These are phyloP conservation scores for Cottus gobio DNA, from an alignment of 2,113 vertebrate genomes.

Conservation along the genomic window DNA sequence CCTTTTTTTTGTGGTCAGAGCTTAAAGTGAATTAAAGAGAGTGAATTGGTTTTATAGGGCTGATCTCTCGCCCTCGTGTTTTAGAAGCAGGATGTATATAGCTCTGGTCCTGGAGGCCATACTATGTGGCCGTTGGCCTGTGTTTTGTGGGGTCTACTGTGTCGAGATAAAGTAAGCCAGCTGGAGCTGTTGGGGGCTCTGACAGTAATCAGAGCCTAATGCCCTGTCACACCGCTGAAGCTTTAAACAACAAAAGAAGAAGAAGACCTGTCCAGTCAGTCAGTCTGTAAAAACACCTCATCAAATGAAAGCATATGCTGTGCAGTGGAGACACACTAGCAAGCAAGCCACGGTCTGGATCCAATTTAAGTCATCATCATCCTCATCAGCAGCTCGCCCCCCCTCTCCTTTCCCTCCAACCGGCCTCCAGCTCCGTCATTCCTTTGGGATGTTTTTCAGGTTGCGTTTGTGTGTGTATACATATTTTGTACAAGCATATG, in stretches of 20 bases:
- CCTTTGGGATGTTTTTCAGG: constrained; percentile 40
- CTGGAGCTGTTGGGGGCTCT: constrained; percentile 43
- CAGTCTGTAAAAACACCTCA: constrained; percentile 73
- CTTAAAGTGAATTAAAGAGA: not conserved
- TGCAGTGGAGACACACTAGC: constrained; percentile 44
- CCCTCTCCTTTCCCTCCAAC: not conserved
- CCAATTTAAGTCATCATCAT: constrained; percentile 79
- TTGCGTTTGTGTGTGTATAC: not conserved
- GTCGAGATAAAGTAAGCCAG: constrained; percentile 30
- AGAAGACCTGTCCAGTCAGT: constrained; percentile 61
- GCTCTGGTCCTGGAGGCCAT: constrained; percentile 21
- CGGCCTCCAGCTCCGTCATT: constrained; percentile 23
- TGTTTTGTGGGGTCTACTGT: constrained; percentile 30
- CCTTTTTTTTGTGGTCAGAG: constrained; percentile 11
- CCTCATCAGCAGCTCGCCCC: constrained; percentile 58
- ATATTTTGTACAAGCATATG: not conserved
- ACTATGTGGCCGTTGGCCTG: constrained; percentile 8
- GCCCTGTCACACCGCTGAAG: constrained; percentile 58
- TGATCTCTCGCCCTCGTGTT: constrained; percentile 1
- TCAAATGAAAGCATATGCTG: constrained; percentile 76
- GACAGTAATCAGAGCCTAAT: constrained; percentile 76
- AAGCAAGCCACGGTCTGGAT: constrained; percentile 77
- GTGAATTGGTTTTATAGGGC: not conserved
- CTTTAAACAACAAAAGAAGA: constrained; percentile 18
- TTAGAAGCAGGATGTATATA: constrained; percentile 19